Evolutionary conservation across 2,888 invertebrate genomes (phyloP), one percentile per base, ranked within the genome.

Genomic region (Spilarctia lutea): DNA sequence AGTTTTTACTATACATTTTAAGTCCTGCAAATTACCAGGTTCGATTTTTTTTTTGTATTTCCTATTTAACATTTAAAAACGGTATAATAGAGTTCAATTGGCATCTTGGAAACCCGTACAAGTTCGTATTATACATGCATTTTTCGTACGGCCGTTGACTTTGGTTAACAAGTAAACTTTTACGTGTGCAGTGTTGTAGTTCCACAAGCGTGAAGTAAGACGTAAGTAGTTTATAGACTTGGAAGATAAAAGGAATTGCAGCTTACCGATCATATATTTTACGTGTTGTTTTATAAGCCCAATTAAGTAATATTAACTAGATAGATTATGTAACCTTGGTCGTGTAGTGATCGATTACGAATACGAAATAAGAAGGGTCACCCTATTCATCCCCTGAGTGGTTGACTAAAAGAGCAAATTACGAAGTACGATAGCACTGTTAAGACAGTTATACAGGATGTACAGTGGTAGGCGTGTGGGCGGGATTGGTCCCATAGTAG

Each of bases 161-260:
- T 70, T 72, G 75, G 80, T 71, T 85, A 85, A 85, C 85, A 84
- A 85, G 85, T 85, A 84, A 85, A 85, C 85, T 85, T 85, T 76
- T 35, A 69, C 82, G 76, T 81, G 66, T 72, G 78, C 69, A 65
- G 48, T 71, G 30, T 71, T 71, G 76, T 76, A 75, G 79, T 65
- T 39, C 76, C 68, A 72, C 75, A 65, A 65, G 77, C 72, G 68
- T 72, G 42, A 63, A 74, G 69, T 68, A 72, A 71, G 69, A 70
- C 68, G 65, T 24, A 52, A 52, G 72, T 52, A 85, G 81, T 68
- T 85, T 83, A 66, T 71, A 69, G 70, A 77, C 69, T 75, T 68
- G 66, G 42, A 60, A 73, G 68, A 74, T 76, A 79, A 79, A 72
- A 75, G 75, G 73, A 45, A 70, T 71, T 80, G 71, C 69, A 56